phyloP scores from a whole-genome alignment of 1,140 invertebrate species.

The Leptoteleia sp. region DNA sequence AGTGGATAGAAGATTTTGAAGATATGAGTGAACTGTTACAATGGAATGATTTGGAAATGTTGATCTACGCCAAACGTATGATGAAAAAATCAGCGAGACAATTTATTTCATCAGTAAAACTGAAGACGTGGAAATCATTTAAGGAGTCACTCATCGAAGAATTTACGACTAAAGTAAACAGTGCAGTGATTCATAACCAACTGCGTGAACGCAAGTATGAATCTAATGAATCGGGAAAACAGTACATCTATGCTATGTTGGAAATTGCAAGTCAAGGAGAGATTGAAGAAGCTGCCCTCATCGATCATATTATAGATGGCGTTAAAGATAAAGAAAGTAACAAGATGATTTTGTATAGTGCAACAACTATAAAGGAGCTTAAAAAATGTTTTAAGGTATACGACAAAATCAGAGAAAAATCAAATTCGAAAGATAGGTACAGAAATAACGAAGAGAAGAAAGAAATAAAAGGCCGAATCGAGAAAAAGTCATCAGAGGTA shows the following conservation, averaged over 20 bases:
- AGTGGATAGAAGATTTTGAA: slow-evolving; percentile 39
- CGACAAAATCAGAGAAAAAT: background rate
- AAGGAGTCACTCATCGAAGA: background rate
- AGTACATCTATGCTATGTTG: slow-evolving; percentile 29
- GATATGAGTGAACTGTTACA: slow-evolving; percentile 6
- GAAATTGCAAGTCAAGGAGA: slow-evolving; percentile 25
- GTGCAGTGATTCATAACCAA: background rate
- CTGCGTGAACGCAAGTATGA: slow-evolving; percentile 5
- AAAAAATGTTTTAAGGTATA: background rate
- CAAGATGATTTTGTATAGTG: background rate
- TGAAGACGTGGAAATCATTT: background rate
- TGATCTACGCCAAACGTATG: slow-evolving; percentile 42
- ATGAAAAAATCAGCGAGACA: slow-evolving; percentile 16
- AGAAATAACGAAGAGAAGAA: background rate
- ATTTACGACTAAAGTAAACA: slow-evolving; percentile 4
- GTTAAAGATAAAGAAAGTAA: background rate
- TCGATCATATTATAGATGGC: slow-evolving; percentile 10
- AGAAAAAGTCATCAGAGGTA: background rate
- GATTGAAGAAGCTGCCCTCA: slow-evolving; percentile 17
- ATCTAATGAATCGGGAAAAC: slow-evolving; percentile 3
- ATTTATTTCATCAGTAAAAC: slow-evolving; percentile 6
- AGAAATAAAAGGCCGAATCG: background rate
- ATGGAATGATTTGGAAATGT: slow-evolving; percentile 28
- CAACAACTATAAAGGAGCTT: background rate
- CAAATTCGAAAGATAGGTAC: background rate